phyloP scores from a whole-genome alignment of 2,888 invertebrate genomes.

The Macrostomum cliftonense region DNA sequence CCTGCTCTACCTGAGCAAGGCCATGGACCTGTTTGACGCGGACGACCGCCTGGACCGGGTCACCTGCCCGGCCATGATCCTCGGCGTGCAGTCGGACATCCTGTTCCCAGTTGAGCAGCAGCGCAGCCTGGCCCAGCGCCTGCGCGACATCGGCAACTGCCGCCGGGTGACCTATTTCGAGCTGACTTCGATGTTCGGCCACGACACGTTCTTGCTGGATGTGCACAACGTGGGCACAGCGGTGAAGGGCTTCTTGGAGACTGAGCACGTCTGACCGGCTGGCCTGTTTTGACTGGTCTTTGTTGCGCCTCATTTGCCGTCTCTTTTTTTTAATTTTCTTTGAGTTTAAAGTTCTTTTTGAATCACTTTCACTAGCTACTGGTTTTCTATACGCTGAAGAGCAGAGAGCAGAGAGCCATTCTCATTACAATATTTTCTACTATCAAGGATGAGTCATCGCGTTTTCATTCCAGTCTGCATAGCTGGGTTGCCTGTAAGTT shows the following conservation, averaged over 20 bases:
- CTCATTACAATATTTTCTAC: too few species aligned
- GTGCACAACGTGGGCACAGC: conserved; percentile 34
- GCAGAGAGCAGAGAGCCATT: too few species aligned
- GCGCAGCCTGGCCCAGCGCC: conserved; percentile 21
- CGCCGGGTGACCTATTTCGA: conserved; percentile 32
- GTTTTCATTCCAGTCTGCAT: too few species aligned
- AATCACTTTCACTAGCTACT: too few species aligned
- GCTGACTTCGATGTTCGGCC: conserved; percentile 33
- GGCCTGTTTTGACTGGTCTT: background rate
- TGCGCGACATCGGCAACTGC: conserved; percentile 26
- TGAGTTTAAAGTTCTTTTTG: too few species aligned
- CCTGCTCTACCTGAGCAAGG: conserved; percentile 35
- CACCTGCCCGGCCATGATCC: conserved; percentile 29
- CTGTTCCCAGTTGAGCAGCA: conserved; percentile 35
- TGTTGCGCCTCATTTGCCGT: too few species aligned
- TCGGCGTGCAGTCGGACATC: conserved; percentile 34
- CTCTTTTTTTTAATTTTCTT: too few species aligned
- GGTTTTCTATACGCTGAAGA: too few species aligned
- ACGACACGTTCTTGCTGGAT: conserved; percentile 35
- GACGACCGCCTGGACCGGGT: conserved; percentile 22
- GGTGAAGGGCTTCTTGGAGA: conserved; percentile 20
- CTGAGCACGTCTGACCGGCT: too few species aligned
- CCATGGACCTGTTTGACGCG: conserved; percentile 36
- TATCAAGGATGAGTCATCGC: too few species aligned
- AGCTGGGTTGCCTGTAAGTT: too few species aligned